These are phyloP conservation scores for Drosophila tripunctata DNA, from an alignment of 2,888 invertebrate species.

Conservation along the genomic window DNA sequence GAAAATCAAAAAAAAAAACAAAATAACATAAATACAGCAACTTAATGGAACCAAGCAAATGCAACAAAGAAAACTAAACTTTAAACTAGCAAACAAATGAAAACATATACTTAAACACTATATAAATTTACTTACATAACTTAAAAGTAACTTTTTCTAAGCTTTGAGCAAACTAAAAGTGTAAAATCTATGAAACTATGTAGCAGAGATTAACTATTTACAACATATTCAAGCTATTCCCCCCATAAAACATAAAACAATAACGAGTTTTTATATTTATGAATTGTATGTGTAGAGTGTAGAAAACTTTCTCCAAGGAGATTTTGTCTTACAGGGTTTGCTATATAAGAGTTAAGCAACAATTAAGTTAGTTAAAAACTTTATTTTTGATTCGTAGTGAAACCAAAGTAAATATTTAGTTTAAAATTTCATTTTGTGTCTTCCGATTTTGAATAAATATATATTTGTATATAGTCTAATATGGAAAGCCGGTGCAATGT, in stretches of 20 bases:
- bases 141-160: conserved; percentile 44
- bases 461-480: conserved; percentile 19
- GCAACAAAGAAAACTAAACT: too few relatives aligned
- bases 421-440: conserved; percentile 61
- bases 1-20: conserved; percentile 39
- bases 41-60: conserved; percentile 18
- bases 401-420: neutral
- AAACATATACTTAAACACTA: conserved; percentile 38
- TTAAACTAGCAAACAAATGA: conserved; percentile 69
- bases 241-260: conserved; percentile 9
- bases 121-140: conserved; percentile 30
- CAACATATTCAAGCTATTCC: conserved; percentile 27
- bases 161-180: conserved; percentile 33
- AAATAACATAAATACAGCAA: too few relatives aligned
- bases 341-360: conserved; percentile 17
- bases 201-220: conserved; percentile 57
- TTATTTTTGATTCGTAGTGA: neutral
- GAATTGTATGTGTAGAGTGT: conserved; percentile 30
- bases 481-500: conserved; percentile 66
- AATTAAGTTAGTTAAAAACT: conserved; percentile 28
- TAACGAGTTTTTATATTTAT: conserved; percentile 53
- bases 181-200: conserved; percentile 14
- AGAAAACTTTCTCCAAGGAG: conserved; percentile 2
- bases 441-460: conserved; percentile 47
- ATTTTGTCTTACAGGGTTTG: conserved; percentile 25